Evolutionary conservation across 2,888 invertebrate species (phyloP).

Genomic region (Fragum sueziense): DNA sequence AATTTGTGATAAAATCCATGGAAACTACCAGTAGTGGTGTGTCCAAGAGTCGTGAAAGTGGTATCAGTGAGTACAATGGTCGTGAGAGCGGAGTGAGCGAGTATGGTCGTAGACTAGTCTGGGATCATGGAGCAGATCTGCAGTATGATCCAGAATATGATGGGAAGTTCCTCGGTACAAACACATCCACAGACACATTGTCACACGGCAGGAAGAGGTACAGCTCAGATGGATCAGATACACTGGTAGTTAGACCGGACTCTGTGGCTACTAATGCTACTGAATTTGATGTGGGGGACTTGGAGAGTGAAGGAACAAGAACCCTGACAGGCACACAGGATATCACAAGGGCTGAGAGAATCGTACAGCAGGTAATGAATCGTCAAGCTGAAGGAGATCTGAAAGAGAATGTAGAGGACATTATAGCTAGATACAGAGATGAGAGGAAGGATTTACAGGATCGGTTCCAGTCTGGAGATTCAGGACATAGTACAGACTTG

Average conservation of each 20-base stretch:
- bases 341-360: conserved; percentile 47
- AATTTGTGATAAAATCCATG: conserved; percentile 34
- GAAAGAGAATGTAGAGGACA: conserved; percentile 66
- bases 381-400: conserved; percentile 54
- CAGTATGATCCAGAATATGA: conserved; percentile 63
- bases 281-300: conserved; percentile 39
- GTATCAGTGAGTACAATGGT: conserved; percentile 57
- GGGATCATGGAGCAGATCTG: conserved; percentile 76
- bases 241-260: conserved; percentile 48
- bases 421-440: conserved; percentile 68
- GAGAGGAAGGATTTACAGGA: conserved; percentile 61
- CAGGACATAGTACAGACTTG: neutral
- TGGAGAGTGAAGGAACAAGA: conserved; percentile 43
- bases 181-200: conserved; percentile 56
- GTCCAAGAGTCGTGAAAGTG: conserved; percentile 62
- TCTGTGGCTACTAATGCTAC: conserved; percentile 47
- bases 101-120: conserved; percentile 62
- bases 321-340: conserved; percentile 47
- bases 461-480: conserved; percentile 43
- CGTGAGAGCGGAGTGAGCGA: conserved; percentile 63
- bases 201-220: conserved; percentile 32
- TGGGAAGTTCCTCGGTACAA: conserved; percentile 64
- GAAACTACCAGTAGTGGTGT: conserved; percentile 41
- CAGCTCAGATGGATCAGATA: conserved; percentile 35
- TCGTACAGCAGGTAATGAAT: conserved; percentile 56